Percentiles rank a stretch among this genome's conserved stretches.
Evolutionary conservation across 2,113 vertebrate genomes (phyloP).

Genomic region (Triplophysa siluroides): DNA sequence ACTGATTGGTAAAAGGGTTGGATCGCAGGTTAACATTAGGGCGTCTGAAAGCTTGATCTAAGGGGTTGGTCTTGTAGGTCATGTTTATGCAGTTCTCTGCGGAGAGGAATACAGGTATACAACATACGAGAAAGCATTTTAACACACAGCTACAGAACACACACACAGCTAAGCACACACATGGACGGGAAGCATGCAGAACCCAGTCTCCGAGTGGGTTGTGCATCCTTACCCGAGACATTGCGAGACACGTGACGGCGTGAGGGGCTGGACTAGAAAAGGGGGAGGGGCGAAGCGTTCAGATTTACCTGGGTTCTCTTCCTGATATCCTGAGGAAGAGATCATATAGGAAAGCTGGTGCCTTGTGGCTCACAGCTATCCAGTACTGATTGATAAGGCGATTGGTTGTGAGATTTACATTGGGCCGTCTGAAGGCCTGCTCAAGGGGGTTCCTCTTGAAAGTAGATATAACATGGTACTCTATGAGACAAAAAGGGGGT

Average conservation of each 20-base stretch:
- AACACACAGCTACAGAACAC: slow-evolving; percentile 59
- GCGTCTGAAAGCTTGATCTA: slow-evolving; percentile 83
- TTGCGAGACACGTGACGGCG: slow-evolving; percentile 53
- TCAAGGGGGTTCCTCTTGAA: slow-evolving; percentile 99
- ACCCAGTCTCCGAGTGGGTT: slow-evolving; percentile 64
- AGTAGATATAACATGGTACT: slow-evolving; percentile 99
- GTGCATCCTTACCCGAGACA: slow-evolving; percentile 63
- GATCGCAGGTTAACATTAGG: slow-evolving; percentile 77
- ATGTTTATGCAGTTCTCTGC: slow-evolving; percentile 81
- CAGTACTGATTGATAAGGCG: slow-evolving; percentile 99
- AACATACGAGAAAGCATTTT: slow-evolving; percentile 57
- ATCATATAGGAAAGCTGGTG: slow-evolving; percentile 99
- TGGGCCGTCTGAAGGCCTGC: slow-evolving; percentile 99
- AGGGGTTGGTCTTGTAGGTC: slow-evolving; percentile 83
- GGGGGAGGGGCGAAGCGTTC: slow-evolving; percentile 64
- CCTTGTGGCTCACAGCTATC: slow-evolving; percentile 99
- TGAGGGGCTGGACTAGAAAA: slow-evolving; percentile 55
- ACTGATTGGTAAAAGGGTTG: slow-evolving; percentile 81
- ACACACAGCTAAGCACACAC: slow-evolving; percentile 24
- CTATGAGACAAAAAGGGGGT: slow-evolving; percentile 90
- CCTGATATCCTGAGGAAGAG: slow-evolving; percentile 99
- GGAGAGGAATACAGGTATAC: slow-evolving; percentile 78
- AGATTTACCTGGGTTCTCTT: slow-evolving; percentile 98
- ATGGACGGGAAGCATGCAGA: slow-evolving; percentile 64
- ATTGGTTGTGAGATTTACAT: slow-evolving; percentile 99